Base-by-base conservation (phyloP, 2,797 vertebrate species). In the Dromococcyx pavoninus region DNA sequence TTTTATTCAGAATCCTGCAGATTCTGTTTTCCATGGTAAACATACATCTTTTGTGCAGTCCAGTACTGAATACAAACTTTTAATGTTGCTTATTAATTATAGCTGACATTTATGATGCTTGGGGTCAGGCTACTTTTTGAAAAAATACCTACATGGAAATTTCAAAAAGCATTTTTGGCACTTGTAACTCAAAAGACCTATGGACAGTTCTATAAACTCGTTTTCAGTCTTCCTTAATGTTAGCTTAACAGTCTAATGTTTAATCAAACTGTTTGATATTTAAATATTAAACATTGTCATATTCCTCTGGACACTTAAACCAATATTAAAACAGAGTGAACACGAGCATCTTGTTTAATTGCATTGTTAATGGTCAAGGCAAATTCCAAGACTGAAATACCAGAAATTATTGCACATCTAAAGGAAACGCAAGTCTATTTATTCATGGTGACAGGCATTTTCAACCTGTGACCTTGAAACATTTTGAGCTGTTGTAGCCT, bases 231-330 rank as follows among this genome's bases (percentile, higher is more conserved):
- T 56, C 27, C 27, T 78, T 90, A 88, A 57, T 93, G 66, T 94
- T 95, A 56, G 66, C 73, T 96, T 91, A 95, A 76, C 18, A 53
- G 9, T 10, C 17, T 37, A 27, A 88, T 89, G 33, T 95, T 96
- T 96, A 78, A 84, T 91, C 87, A 48, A 73, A 70, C 6, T 84
- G 30, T 92, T 95, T 95, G 73, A 84, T 88, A 73, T 93, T 95
- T 97, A 84, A 95, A 88, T 92, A 92, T 95, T 95, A 89, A 96
- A 67, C 60, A 91, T 53, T 76, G 41, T 10, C 51, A 50, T 84
- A 75, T 95, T 95, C 21, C 39, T 81, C 60, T 77, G 66, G 51
- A 95, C 62, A 70, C 24, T 75, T 93, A 93, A 93, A 71, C 46
- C 13, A 95, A 94, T 90, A 96, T 85, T 97, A 92, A 94, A 91